These are phyloP conservation scores for Ochropleura plecta DNA, from an alignment of 2,888 invertebrate genomes.

Conservation along the genomic window DNA sequence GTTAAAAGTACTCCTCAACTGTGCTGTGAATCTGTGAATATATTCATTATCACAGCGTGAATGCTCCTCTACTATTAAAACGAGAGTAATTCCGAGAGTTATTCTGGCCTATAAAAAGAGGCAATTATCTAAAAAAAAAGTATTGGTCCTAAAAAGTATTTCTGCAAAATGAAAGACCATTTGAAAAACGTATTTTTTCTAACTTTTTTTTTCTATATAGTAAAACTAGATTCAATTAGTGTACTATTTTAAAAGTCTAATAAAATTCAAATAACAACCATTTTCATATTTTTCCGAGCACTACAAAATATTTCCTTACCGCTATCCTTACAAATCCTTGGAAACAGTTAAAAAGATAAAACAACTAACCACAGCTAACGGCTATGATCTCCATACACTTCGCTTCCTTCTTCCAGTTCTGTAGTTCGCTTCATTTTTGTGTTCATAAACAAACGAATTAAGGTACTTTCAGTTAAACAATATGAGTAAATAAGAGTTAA, in stretches of 20 bases:
- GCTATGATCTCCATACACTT: constrained; percentile 49
- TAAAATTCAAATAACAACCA: constrained; percentile 4
- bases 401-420: constrained; percentile 42
- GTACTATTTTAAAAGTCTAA: neutral
- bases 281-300: constrained; percentile 26
- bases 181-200: too few species aligned
- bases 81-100: too few species aligned
- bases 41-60: too few species aligned
- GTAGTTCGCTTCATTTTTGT: constrained; percentile 21
- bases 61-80: too few species aligned
- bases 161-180: too few species aligned
- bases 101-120: too few species aligned
- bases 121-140: too few species aligned
- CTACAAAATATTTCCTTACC: constrained; percentile 25
- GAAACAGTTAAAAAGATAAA: constrained; percentile 30
- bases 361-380: constrained; percentile 10
- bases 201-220: too few species aligned
- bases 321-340: constrained; percentile 43
- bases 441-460: constrained; percentile 23
- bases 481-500: neutral
- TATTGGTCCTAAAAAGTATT: too few species aligned
- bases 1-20: too few species aligned
- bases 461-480: constrained; percentile 6
- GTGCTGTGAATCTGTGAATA: too few species aligned
- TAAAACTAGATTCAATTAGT: too few species aligned